These are phyloP conservation scores for Distichodus sexfasciatus DNA, from an alignment of 2,797 vertebrate species.

Conservation along the genomic window DNA sequence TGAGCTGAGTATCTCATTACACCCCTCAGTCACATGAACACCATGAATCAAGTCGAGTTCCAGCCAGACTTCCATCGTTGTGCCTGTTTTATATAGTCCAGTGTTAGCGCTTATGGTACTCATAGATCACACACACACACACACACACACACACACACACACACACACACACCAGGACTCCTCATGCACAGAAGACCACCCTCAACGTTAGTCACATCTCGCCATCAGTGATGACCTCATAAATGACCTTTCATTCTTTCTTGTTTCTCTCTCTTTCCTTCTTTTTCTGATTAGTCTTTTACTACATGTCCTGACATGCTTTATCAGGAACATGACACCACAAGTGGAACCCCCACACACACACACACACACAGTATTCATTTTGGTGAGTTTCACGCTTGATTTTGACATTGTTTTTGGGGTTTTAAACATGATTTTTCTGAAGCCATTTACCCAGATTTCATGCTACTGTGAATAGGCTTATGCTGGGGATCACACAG, in stretches of 20 bases:
- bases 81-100: neutral
- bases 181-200: constrained; percentile 29
- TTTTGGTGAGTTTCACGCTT: too few species aligned
- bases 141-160: neutral
- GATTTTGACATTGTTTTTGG: too few species aligned
- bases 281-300: neutral
- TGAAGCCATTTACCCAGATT: too few species aligned
- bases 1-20: too few species aligned
- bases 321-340: constrained; percentile 17
- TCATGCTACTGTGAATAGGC: neutral
- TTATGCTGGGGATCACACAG: constrained; percentile 33
- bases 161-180: constrained; percentile 7
- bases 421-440: too few species aligned
- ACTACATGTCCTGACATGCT: constrained; percentile 14
- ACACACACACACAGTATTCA: constrained; percentile 17
- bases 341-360: neutral
- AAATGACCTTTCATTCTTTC: constrained; percentile 28
- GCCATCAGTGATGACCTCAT: constrained; percentile 36
- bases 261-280: neutral
- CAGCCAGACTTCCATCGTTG: neutral
- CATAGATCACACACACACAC: neutral
- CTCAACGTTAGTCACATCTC: constrained; percentile 16
- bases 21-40: constrained; percentile 12
- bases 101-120: constrained; percentile 23
- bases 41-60: constrained; percentile 1